A percentile compares a stretch with the other conserved stretches of the same genome.
phyloP scores from a whole-genome alignment of 1,140 invertebrate species.

The Diplogasteroides magnus region DNA sequence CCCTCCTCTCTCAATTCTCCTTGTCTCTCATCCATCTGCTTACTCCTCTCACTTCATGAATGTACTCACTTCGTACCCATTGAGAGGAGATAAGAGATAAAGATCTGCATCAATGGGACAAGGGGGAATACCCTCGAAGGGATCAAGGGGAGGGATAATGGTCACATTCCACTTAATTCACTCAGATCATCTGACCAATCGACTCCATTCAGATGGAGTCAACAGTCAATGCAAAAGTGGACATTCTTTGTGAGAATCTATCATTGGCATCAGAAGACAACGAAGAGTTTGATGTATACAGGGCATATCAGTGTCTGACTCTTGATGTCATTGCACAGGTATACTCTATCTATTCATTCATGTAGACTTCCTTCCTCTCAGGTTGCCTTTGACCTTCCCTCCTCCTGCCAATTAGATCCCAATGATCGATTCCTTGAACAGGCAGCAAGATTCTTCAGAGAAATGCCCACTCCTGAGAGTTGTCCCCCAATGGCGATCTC shows the following conservation, averaged over 20 bases:
- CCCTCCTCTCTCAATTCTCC: too few relatives aligned
- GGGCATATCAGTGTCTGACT: neutral
- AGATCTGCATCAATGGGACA: too few relatives aligned
- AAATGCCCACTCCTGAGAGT: neutral
- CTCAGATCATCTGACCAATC: neutral
- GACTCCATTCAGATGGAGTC: neutral
- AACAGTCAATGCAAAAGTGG: neutral
- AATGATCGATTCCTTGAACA: neutral
- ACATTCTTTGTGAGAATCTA: neutral
- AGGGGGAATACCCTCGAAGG: too few relatives aligned
- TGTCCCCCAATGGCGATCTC: neutral
- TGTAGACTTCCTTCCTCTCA: neutral
- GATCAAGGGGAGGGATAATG: too few relatives aligned
- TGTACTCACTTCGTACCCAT: too few relatives aligned
- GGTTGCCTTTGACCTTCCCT: neutral
- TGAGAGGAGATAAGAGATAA: too few relatives aligned
- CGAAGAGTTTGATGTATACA: neutral
- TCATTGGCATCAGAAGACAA: neutral
- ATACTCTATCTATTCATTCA: neutral
- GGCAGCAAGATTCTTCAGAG: neutral
- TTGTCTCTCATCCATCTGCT: too few relatives aligned
- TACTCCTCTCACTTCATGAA: too few relatives aligned
- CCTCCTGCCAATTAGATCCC: neutral
- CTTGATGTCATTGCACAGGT: neutral
- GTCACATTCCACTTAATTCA: too few relatives aligned